A percentile compares a stretch with the other conserved stretches of the same genome.
phyloP scores from a whole-genome alignment of 2,797 vertebrate species.

The Gymnoscopelus microlampas region DNA sequence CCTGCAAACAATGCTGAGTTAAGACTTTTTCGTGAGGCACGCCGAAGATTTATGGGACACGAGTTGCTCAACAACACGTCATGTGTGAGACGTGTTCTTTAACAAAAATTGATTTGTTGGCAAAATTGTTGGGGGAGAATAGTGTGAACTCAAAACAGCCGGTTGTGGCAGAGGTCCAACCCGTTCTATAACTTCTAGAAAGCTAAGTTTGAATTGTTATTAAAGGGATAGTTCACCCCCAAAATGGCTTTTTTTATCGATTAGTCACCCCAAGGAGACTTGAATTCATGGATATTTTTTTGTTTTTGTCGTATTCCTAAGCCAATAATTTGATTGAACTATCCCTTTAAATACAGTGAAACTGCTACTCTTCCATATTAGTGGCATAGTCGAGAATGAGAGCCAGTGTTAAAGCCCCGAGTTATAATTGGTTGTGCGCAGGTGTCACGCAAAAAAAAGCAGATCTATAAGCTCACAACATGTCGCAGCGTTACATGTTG shows the following conservation, averaged over 20 bases:
- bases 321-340: no score
- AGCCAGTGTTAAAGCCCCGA: conserved; percentile 13
- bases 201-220: conserved; percentile 16
- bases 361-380: conserved; percentile 1
- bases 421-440: no score
- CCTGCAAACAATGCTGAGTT: conserved; percentile 58
- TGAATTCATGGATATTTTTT: no score
- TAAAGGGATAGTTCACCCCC: not conserved
- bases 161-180: conserved; percentile 43
- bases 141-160: conserved; percentile 45
- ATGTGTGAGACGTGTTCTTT: conserved; percentile 27
- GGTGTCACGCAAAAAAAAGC: no score
- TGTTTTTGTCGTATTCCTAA: no score
- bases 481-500: no score
- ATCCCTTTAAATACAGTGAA: conserved; percentile 19
- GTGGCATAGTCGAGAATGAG: conserved; percentile 32
- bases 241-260: no score
- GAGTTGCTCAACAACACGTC: conserved; percentile 44
- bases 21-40: conserved; percentile 32
- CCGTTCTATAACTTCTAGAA: conserved; percentile 20
- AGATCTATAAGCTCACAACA: no score
- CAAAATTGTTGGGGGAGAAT: conserved; percentile 35
- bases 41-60: conserved; percentile 42
- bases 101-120: conserved; percentile 44
- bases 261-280: no score